Evolutionary conservation across 2,888 invertebrate genomes (phyloP).

Genomic region (Bimastos eiseni): DNA sequence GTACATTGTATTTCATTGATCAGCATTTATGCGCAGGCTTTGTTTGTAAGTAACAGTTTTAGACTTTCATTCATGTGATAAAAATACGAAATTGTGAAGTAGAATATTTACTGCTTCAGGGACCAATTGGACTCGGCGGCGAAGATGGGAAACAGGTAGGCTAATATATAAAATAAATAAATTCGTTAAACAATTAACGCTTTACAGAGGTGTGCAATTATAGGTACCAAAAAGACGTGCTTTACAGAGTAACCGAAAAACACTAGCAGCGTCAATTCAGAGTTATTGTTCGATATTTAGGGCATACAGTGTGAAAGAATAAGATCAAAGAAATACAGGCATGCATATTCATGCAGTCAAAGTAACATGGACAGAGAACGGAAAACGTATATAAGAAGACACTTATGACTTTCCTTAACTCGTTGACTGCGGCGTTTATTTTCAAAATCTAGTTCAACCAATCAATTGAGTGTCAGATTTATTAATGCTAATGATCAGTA

Average conservation of each 20-base stretch:
- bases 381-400: too few species aligned
- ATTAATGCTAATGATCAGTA: neutral
- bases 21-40: too few species aligned
- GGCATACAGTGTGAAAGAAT: neutral
- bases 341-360: too few species aligned
- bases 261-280: neutral
- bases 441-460: too few species aligned
- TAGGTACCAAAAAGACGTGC: neutral
- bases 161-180: neutral
- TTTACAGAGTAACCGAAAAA: neutral
- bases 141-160: slow-evolving; percentile 27
- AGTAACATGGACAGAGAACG: too few species aligned
- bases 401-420: too few species aligned
- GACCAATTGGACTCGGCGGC: slow-evolving; percentile 24
- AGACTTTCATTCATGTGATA: neutral
- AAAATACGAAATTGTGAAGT: neutral
- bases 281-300: neutral
- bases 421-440: too few species aligned
- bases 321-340: neutral
- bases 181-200: neutral
- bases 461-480: neutral
- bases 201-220: neutral
- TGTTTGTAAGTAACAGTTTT: neutral
- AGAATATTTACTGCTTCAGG: neutral
- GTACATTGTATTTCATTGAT: too few species aligned